Evolutionary conservation across 2,797 vertebrate species (phyloP).

Genomic region (Sphenopsis melanotis): DNA sequence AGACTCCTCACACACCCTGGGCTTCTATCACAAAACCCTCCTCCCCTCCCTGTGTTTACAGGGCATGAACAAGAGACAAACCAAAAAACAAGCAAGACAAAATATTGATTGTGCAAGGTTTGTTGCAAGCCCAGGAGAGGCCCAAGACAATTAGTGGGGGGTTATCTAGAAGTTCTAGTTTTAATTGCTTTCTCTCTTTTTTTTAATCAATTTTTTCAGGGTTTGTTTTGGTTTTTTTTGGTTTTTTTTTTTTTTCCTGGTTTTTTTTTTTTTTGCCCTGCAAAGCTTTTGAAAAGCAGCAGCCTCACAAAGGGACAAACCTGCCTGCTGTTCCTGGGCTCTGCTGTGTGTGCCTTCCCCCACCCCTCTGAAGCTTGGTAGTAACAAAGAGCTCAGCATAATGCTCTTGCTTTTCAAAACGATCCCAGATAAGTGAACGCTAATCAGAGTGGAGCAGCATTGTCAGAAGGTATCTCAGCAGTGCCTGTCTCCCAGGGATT

Average conservation of each 20-base stretch:
- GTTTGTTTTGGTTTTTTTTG: not conserved
- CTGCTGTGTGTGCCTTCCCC: not conserved
- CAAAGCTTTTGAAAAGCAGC: not conserved
- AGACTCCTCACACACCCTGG: not conserved
- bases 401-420: slow-evolving; percentile 57
- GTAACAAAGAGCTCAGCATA: slow-evolving; percentile 51
- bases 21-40: not conserved
- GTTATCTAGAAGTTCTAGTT: slow-evolving; percentile 33
- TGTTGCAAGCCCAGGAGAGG: not conserved
- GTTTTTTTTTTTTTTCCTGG: not conserved
- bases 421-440: slow-evolving; percentile 40
- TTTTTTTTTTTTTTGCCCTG: not conserved
- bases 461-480: slow-evolving; percentile 61
- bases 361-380: not conserved
- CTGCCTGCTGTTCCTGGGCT: slow-evolving; percentile 1
- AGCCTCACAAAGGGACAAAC: slow-evolving; percentile 10
- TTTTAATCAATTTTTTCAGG: not conserved
- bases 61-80: not conserved
- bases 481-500: not conserved
- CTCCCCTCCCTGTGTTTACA: not conserved
- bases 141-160: not conserved
- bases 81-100: slow-evolving; percentile 4
- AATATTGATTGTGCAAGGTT: not conserved
- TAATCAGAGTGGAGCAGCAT: slow-evolving; percentile 58
- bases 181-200: slow-evolving; percentile 13